Percentiles rank a stretch among this genome's conserved stretches.
Conservation (phyloP, 2,888 invertebrate species). For the Hylaea fasciaria region DNA sequence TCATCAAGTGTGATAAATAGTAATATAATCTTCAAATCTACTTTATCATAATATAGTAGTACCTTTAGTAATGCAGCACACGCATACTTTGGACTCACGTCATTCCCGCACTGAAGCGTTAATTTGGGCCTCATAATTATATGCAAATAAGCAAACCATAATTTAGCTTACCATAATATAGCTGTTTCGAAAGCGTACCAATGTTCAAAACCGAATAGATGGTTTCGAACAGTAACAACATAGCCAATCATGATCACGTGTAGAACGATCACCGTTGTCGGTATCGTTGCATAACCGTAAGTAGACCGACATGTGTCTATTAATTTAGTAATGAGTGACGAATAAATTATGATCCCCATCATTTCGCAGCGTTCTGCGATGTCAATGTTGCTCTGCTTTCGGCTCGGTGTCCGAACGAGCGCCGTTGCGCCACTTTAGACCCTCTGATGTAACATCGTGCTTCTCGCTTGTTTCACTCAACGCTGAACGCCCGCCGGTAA, state of each 20-base stretch:
- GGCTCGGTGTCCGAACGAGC: constrained; percentile 48
- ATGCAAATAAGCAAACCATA: neutral
- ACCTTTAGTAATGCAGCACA: too few relatives aligned
- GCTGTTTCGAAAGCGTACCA: constrained; percentile 1
- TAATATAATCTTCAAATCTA: too few relatives aligned
- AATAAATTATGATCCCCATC: constrained; percentile 46
- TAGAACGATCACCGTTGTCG: constrained; percentile 23
- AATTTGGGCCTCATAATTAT: neutral
- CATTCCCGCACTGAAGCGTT: too few relatives aligned
- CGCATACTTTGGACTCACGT: too few relatives aligned
- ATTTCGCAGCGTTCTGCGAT: constrained; percentile 44
- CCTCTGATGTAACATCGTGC: constrained; percentile 54
- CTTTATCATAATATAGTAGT: too few relatives aligned
- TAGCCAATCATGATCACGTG: constrained; percentile 1
- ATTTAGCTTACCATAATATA: neutral
- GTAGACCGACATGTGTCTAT: constrained; percentile 21
- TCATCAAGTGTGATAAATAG: too few relatives aligned
- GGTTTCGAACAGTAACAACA: neutral
- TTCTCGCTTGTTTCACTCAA: constrained; percentile 45
- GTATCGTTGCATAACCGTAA: constrained; percentile 14
- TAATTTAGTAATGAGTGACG: constrained; percentile 39
- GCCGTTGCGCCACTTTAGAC: constrained; percentile 59
- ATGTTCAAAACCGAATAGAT: neutral
- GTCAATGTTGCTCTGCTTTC: constrained; percentile 53
- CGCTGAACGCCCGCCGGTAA: constrained; percentile 41